phyloP scores from a whole-genome alignment of 35 echinoderm and acorn worm species.

The Apostichopus californicus region DNA sequence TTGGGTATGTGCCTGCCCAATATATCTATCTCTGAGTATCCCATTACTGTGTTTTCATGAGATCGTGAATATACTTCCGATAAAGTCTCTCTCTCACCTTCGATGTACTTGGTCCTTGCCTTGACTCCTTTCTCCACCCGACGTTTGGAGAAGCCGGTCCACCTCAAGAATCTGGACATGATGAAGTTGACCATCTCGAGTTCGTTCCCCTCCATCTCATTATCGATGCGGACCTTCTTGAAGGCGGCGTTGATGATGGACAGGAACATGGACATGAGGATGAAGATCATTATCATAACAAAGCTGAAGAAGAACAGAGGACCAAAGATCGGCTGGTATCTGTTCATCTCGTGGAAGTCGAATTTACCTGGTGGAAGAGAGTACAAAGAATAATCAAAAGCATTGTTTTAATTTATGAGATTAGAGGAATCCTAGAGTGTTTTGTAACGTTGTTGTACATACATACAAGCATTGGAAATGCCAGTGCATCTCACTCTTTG shows the following conservation, averaged over 20 bases:
- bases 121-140: constrained; percentile 48
- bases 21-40: too few relatives aligned
- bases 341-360: constrained; percentile 76
- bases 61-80: neutral
- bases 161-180: constrained; percentile 86
- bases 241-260: constrained; percentile 95
- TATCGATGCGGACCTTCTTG: constrained; percentile 59
- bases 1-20: too few relatives aligned
- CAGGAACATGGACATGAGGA: constrained; percentile 97
- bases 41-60: too few relatives aligned
- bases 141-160: constrained; percentile 80
- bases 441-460: too few relatives aligned
- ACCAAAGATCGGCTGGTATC: constrained; percentile 62
- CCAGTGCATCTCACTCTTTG: too few relatives aligned
- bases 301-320: constrained; percentile 93
- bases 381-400: too few relatives aligned
- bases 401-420: neutral
- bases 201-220: constrained; percentile 68
- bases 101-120: constrained; percentile 65
- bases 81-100: constrained; percentile 65
- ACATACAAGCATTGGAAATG: too few relatives aligned
- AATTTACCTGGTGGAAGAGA: constrained; percentile 77
- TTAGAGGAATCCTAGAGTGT: neutral
- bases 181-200: constrained; percentile 98
- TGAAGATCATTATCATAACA: constrained; percentile 88